These are phyloP conservation scores for Drosophila colorata DNA, from an alignment of 2,888 invertebrate genomes.

Conservation along the genomic window DNA sequence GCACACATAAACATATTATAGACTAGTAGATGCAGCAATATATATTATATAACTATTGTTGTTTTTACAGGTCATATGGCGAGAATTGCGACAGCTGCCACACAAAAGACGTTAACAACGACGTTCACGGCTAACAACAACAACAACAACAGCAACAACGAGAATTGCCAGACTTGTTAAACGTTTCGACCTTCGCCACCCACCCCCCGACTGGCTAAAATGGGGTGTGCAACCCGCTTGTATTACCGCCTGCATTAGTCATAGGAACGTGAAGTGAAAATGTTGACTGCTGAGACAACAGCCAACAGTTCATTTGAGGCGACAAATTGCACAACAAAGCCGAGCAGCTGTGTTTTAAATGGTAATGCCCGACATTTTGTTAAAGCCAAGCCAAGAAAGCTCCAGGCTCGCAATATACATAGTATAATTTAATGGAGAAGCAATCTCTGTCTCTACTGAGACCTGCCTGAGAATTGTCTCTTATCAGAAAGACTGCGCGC, in stretches of 20 bases:
- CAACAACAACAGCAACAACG: conserved; percentile 14
- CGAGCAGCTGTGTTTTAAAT: conserved; percentile 22
- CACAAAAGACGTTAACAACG: conserved; percentile 55
- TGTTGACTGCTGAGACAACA: conserved; percentile 22
- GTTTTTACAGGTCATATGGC: conserved; percentile 65
- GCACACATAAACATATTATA: conserved; percentile 17
- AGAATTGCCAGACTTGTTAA: conserved; percentile 56
- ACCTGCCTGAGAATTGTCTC: not conserved
- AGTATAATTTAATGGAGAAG: too few species aligned
- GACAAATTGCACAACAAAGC: conserved; percentile 45
- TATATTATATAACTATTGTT: conserved; percentile 60
- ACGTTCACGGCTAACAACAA: conserved; percentile 31
- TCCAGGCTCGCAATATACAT: too few species aligned
- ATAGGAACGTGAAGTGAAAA: conserved; percentile 42
- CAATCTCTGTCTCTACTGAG: too few species aligned
- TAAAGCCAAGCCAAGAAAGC: not conserved
- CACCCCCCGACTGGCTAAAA: conserved; percentile 15
- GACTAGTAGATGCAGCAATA: conserved; percentile 18
- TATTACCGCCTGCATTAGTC: conserved; percentile 59
- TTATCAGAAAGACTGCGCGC: not conserved
- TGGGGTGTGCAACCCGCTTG: conserved; percentile 32
- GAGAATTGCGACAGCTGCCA: conserved; percentile 71
- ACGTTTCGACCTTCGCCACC: conserved; percentile 60
- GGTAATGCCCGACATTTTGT: conserved; percentile 17
- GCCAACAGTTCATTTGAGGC: conserved; percentile 38